Conservation (phyloP, 2,113 vertebrate genomes). For the Mus pahari region DNA sequence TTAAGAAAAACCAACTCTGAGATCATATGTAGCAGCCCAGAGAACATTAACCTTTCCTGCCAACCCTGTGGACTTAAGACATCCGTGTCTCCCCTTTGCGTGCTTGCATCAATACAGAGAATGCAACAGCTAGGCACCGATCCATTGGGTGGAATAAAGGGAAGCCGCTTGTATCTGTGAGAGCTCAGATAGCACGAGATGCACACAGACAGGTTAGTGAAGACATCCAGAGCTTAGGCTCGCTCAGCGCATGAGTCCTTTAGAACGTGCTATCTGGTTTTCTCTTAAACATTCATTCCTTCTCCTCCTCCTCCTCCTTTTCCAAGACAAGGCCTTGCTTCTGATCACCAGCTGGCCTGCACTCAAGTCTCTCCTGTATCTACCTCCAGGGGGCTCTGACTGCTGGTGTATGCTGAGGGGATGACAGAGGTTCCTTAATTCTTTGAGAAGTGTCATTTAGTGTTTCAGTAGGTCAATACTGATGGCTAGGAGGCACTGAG, state of each 20-base stretch:
- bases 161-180: background rate
- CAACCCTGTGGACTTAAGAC: background rate
- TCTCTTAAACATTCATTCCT: background rate
- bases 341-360: background rate
- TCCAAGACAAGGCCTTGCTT: background rate
- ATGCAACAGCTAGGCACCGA: background rate
- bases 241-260: background rate
- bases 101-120: background rate
- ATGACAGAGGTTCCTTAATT: background rate
- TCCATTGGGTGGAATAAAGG: background rate
- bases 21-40: background rate
- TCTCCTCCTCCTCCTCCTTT: background rate
- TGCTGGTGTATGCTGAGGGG: too few relatives aligned
- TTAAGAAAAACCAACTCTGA: background rate
- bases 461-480: background rate
- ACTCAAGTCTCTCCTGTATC: background rate
- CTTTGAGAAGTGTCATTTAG: slow-evolving; percentile 24
- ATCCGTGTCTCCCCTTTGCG: background rate
- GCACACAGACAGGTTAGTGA: background rate
- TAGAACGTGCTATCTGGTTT: background rate
- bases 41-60: slow-evolving; percentile 6
- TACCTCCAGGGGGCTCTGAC: background rate
- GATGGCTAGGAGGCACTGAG: background rate
- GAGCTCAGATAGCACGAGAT: background rate
- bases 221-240: background rate